Evolutionary conservation across 2,888 invertebrate genomes (phyloP).

Genomic region (Cantharis nigra): DNA sequence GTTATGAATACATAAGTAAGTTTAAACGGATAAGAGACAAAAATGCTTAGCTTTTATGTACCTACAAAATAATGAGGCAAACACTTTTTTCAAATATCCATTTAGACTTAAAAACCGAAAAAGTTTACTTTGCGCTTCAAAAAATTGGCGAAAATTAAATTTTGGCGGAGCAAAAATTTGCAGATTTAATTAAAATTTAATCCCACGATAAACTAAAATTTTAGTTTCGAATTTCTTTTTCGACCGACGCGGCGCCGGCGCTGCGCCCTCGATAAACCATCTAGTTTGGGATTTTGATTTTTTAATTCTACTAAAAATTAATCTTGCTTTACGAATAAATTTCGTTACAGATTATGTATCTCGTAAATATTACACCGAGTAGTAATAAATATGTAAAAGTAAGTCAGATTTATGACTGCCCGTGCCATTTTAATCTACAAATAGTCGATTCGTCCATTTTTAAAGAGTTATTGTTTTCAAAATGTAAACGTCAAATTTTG

Average conservation of each 20-base stretch:
- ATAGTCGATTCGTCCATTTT: slow-evolving; percentile 12
- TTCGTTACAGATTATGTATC: slow-evolving; percentile 1
- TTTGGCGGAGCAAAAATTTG: not conserved
- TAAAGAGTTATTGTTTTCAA: slow-evolving; percentile 14
- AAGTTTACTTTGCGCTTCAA: slow-evolving; percentile 1
- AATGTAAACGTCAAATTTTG: not conserved
- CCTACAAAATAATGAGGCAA: slow-evolving; percentile 5
- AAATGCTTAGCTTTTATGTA: slow-evolving; percentile 15
- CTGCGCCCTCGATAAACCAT: not conserved
- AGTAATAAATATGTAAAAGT: slow-evolving; percentile 21
- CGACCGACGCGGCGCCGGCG: not conserved
- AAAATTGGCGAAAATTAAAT: not conserved
- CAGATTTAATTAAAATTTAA: not conserved
- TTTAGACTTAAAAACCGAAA: not conserved
- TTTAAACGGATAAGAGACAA: slow-evolving; percentile 16
- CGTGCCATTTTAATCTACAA: slow-evolving; percentile 15
- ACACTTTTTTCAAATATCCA: not conserved
- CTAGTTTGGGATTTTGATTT: not conserved
- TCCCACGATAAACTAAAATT: not conserved
- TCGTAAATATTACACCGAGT: slow-evolving; percentile 10
- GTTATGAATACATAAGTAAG: slow-evolving; percentile 25
- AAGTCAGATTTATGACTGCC: slow-evolving; percentile 16
- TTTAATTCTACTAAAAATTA: not conserved
- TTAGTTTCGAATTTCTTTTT: not conserved
- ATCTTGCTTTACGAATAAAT: not conserved